Evolutionary conservation across 2,113 vertebrate species (phyloP), one percentile per base, ranked within the genome.

Genomic region (Motacilla tschutschensis): DNA sequence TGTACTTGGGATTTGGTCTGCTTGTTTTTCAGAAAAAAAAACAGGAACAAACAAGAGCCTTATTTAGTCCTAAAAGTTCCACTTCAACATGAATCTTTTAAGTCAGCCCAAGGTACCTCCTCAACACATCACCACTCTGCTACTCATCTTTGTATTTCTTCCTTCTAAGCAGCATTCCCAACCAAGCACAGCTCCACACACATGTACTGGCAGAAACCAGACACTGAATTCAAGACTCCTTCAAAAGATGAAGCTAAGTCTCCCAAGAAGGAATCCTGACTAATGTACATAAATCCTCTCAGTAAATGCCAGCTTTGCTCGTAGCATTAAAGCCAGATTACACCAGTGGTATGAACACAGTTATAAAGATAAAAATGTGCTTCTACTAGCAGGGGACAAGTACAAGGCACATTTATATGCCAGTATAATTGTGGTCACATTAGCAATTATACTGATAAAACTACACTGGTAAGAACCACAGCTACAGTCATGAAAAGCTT

Each of bases 321-420:
- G 65, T 14, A 82, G 48, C 67, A 19, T 21, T 59, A 63, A 88
- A 90, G 16, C 48, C 64, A 81, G 57, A 46, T 63, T 33, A 66
- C 31, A 75, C 25, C 63, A 69, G 40, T 58, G 53, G 31, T 46
- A 51, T 46, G 64, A 83, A 78, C 16, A 43, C 70, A 86, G 51
- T 77, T 60, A 59, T 22, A 76, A 67, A 70, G 83, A 88, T 31
- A 50, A 79, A 84, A 84, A 79, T 12, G 38, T 71, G 76, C 69
- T 90, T 83, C 72, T 91, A 25, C 76, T 60, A 63, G 65, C 40
- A 74, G 10, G 35, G 51, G 26, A 88, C 46, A 88, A 83, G 66
- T 65, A 85, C 47, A 90, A 79, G 53, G 91, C 87, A 94, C 72
- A 70, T 86, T 81, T 66, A 55, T 66, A 74, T 9, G 44, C 33